These are phyloP conservation scores for Ciconia nigra DNA, from an alignment of 2,797 vertebrate genomes.

Conservation along the genomic window DNA sequence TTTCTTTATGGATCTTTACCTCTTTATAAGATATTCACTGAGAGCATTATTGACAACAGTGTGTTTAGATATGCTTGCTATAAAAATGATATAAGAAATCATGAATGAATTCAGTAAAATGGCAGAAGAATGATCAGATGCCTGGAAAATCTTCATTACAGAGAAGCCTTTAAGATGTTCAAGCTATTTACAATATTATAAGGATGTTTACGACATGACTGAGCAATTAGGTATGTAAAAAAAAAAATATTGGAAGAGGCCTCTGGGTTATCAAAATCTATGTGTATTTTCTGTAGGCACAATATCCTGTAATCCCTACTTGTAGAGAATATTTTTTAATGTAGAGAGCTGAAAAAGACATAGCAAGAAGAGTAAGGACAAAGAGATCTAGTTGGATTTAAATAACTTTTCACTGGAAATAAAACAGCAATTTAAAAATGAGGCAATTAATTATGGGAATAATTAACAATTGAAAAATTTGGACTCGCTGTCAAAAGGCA, in stretches of 20 bases:
- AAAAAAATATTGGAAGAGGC: neutral
- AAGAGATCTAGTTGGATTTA: neutral
- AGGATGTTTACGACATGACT: neutral
- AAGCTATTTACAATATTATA: neutral
- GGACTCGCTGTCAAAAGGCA: neutral
- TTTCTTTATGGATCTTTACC: neutral
- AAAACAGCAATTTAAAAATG: neutral
- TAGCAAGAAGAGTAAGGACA: neutral
- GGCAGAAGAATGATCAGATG: neutral
- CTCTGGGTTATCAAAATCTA: neutral
- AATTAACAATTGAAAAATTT: neutral
- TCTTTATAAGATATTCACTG: neutral
- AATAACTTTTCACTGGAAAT: neutral
- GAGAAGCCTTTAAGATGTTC: neutral
- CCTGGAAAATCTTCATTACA: neutral
- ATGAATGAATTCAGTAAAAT: neutral
- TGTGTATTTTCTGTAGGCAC: neutral
- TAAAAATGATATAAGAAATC: neutral
- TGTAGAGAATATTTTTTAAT: neutral
- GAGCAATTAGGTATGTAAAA: neutral
- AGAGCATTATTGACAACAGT: neutral
- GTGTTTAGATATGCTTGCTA: neutral
- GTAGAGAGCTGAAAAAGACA: neutral
- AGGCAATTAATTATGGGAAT: neutral
- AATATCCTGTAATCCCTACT: neutral